Conservation (phyloP, 2,797 vertebrate species). For the Aphelocoma californica region DNA sequence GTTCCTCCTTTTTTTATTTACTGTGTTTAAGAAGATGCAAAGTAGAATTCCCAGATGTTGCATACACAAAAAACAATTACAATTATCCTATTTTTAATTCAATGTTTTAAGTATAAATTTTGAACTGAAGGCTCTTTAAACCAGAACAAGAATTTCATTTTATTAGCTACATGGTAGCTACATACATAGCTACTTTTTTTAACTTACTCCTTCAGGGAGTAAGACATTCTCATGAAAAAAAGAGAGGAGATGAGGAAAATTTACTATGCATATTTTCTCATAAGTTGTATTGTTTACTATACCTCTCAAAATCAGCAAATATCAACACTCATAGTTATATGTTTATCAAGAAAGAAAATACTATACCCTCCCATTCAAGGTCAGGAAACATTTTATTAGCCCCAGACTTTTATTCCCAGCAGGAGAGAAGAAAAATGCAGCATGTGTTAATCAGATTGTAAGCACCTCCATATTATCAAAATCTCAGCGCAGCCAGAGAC, state of each 20-base stretch:
- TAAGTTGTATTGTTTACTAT: background rate
- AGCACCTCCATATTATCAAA: conserved; percentile 21
- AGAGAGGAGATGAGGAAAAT: background rate
- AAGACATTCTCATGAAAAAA: background rate
- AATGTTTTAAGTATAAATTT: background rate
- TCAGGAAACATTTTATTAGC: conserved; percentile 34
- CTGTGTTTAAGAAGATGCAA: background rate
- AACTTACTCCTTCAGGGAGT: background rate
- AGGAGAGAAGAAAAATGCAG: conserved; percentile 19
- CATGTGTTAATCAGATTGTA: background rate
- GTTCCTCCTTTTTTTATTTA: background rate
- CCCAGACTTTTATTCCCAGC: background rate
- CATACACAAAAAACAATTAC: background rate
- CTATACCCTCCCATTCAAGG: background rate
- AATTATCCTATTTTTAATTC: background rate
- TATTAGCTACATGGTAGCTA: background rate
- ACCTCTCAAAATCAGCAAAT: background rate
- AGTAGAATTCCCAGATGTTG: background rate
- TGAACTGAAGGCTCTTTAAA: background rate
- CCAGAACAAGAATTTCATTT: background rate
- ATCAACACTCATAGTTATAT: background rate
- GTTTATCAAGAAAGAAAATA: background rate
- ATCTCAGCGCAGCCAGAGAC: background rate
- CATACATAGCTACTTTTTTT: background rate
- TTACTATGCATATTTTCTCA: background rate